A percentile compares a stretch with the other conserved stretches of the same genome.
Evolutionary conservation across 2,113 vertebrate genomes (phyloP).

Genomic region (Oreochromis niloticus): DNA sequence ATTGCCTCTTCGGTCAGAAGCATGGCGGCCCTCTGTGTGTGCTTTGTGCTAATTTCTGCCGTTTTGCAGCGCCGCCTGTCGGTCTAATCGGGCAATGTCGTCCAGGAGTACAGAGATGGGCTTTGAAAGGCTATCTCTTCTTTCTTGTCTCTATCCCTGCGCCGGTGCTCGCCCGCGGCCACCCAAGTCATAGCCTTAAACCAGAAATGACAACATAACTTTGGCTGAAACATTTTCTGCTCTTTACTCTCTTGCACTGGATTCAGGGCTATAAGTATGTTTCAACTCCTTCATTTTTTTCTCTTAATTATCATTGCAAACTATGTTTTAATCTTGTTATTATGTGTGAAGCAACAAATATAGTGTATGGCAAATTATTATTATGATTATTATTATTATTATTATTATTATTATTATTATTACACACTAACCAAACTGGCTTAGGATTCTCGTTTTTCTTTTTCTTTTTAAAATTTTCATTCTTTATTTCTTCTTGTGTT

Average conservation of each 20-base stretch:
- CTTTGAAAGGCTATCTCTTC: slow-evolving; percentile 29
- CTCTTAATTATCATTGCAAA: neutral
- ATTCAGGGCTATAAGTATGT: neutral
- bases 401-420: neutral
- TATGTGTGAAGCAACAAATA: neutral
- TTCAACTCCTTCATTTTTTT: neutral
- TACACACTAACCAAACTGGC: neutral
- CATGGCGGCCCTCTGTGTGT: neutral
- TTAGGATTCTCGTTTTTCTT: neutral
- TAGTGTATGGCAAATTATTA: neutral
- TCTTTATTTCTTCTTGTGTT: neutral
- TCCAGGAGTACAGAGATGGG: neutral
- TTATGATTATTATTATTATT: neutral
- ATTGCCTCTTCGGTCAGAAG: neutral
- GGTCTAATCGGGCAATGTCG: slow-evolving; percentile 2
- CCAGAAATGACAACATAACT: slow-evolving; percentile 56
- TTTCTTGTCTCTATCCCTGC: neutral
- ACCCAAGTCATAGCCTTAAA: slow-evolving; percentile 51
- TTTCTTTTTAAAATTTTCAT: neutral
- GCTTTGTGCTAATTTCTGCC: slow-evolving; percentile 14
- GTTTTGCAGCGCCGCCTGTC: slow-evolving; percentile 73
- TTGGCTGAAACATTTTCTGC: slow-evolving; percentile 17
- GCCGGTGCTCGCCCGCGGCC: slow-evolving; percentile 49
- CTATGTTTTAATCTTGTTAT: neutral
- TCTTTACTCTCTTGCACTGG: neutral